Percentiles rank a stretch among this genome's conserved stretches.
Evolutionary conservation across 2,797 vertebrate species (phyloP).

Genomic region (Apogon talboti): DNA sequence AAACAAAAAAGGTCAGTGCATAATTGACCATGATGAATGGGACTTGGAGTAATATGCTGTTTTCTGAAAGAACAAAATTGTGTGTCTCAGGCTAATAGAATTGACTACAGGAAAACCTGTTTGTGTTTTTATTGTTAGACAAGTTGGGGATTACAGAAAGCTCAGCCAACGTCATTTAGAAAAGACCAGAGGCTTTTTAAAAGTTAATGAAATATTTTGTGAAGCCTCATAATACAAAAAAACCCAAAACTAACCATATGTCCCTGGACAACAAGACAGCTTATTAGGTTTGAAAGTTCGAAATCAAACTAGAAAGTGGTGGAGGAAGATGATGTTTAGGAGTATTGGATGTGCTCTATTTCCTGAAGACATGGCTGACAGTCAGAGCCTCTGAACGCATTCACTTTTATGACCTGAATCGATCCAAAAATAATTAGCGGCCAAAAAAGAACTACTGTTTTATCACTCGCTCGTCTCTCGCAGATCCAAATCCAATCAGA

Average conservation of each 20-base stretch:
- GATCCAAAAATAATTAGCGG: slow-evolving; percentile 24
- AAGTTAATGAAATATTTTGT: no score
- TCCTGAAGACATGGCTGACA: not conserved
- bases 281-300: slow-evolving; percentile 6
- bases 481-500: slow-evolving; percentile 32
- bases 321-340: not conserved
- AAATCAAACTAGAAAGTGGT: not conserved
- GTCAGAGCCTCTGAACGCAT: not conserved
- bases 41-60: no score
- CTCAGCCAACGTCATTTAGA: no score
- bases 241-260: no score
- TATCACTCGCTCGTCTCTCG: slow-evolving; percentile 8
- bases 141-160: no score
- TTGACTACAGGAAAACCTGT: no score
- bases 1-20: no score
- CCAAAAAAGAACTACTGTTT: slow-evolving; percentile 10
- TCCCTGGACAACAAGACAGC: not conserved
- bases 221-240: not conserved
- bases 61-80: no score
- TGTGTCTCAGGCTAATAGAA: no score
- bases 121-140: no score
- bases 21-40: no score
- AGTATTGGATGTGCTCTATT: not conserved
- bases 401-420: slow-evolving; percentile 24
- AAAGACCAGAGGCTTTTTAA: not conserved